Evolutionary conservation across 2,113 vertebrate genomes (phyloP), one percentile per base, ranked within the genome.

Genomic region (Dicaeum eximium): DNA sequence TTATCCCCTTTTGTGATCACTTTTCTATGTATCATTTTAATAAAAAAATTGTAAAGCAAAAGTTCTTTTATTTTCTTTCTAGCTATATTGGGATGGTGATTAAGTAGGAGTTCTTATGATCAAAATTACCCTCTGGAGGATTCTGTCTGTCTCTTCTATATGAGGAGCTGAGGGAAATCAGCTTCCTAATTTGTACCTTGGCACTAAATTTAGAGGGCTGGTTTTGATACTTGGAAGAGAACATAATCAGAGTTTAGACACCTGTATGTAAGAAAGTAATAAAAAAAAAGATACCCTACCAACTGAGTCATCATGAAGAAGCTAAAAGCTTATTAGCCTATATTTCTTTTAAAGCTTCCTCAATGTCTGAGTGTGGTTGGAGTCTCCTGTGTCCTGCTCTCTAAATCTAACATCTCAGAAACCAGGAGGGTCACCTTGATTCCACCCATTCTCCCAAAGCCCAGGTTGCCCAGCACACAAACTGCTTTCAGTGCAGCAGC

Each of bases 1-100:
- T 73, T n/a, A 56, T 56, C 18, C 15, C 2, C 8, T 71, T 79
- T 78, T 88, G 19, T 48, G n/a, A 33, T 94, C 25, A 28, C 21
- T 72, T 67, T 84, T 71, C 20, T 96, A 9, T 70, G 57, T 84
- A 90, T 45, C 72, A 70, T 87, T 58, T 80, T 90, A 97, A 97
- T 98, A 97, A 98, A 98, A 47, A 48, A 78, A 74, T 60, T 47
- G 20, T 14, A 74, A 93, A 94, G 57, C 66, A 42, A 24, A 80
- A 58, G 15, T 35, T 71, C 20, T 80, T 28, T 15, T n/a, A 13
- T 67, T 70, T 77, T 72, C 37, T 89, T 80, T 80, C 82, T 47
- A 70, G 3, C n/a, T 88, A 3, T 74, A 23, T 58, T 70, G 45
- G 24, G 38, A 7, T 77, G 28, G 35, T 70, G 50, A 74, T 84